These are phyloP conservation scores for Cladopsammia gracilis DNA, from an alignment of 64 coral and sea anemone species.

Conservation along the genomic window DNA sequence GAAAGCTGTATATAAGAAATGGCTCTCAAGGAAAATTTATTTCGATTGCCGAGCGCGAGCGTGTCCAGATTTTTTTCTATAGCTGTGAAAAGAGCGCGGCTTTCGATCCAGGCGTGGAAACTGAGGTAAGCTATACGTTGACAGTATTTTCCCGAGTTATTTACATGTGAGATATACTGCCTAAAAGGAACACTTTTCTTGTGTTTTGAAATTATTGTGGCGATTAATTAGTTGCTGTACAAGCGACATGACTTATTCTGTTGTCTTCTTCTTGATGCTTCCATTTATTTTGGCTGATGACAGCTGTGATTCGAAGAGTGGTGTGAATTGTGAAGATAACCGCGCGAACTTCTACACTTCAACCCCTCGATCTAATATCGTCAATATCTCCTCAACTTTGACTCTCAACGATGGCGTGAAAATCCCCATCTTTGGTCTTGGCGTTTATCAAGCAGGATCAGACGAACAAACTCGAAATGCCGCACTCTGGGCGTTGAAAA, in stretches of 20 bases:
- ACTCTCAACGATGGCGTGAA: conserved; percentile 85
- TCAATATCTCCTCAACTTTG: conserved; percentile 58
- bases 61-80: neutral
- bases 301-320: neutral
- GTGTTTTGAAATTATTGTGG: neutral
- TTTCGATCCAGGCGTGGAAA: conserved; percentile 14
- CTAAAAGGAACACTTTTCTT: neutral
- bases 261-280: neutral
- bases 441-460: conserved; percentile 73
- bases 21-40: neutral
- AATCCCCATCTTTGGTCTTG: conserved; percentile 92
- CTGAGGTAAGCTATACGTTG: conserved; percentile 2
- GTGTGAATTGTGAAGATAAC: neutral
- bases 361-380: neutral
- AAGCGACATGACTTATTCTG: neutral
- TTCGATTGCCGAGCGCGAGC: neutral
- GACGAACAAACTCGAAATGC: conserved; percentile 81
- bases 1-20: neutral
- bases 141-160: neutral
- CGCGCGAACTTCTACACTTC: conserved; percentile 11
- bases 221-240: neutral
- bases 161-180: neutral
- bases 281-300: neutral
- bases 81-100: neutral
- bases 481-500: conserved; percentile 90